Conservation (phyloP, 2,113 vertebrate genomes). For the Daubentonia madagascariensis region DNA sequence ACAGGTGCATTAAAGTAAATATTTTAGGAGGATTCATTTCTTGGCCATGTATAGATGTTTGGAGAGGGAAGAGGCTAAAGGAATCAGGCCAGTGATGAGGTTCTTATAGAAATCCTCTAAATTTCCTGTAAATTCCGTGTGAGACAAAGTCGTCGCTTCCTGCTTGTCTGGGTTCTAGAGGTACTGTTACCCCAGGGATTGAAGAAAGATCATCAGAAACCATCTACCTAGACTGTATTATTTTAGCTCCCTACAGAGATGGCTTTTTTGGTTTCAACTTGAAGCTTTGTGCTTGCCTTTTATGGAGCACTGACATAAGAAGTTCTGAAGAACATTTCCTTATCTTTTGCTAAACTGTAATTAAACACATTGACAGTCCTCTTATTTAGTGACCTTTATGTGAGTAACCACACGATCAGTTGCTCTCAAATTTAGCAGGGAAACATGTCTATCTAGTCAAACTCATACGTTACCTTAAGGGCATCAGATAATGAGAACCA, state of each 20-base stretch:
- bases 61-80: background rate
- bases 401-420: background rate
- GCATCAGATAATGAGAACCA: background rate
- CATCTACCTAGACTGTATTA: too few relatives aligned
- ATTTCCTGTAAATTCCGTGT: background rate
- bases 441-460: background rate
- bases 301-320: accelerated
- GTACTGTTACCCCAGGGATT: background rate
- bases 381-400: background rate
- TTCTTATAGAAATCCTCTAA: background rate
- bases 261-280: background rate
- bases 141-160: background rate
- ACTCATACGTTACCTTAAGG: background rate
- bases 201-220: background rate
- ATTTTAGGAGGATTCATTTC: background rate
- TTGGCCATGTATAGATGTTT: background rate
- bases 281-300: background rate
- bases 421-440: background rate
- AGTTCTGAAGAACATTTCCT: background rate
- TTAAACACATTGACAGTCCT: background rate
- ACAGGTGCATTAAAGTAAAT: background rate
- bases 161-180: background rate
- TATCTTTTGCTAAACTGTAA: background rate
- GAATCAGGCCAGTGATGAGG: background rate
- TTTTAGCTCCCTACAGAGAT: background rate